phyloP scores from a whole-genome alignment of 2,888 invertebrate genomes.

The Thecocarcelia acutangulata region DNA sequence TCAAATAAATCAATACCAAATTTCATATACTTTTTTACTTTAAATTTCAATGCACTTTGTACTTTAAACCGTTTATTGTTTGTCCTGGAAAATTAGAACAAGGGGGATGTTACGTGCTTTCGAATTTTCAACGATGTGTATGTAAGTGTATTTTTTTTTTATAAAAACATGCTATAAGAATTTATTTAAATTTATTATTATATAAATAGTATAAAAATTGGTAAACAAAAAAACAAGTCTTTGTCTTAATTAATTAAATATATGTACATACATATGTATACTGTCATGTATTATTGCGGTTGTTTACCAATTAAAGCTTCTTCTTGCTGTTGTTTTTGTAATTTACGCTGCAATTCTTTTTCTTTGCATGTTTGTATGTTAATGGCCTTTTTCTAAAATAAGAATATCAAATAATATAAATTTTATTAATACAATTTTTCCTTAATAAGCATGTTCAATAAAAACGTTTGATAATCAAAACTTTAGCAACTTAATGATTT shows the following conservation, averaged over 20 bases:
- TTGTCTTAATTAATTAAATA: conserved; percentile 7
- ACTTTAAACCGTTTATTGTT: too few species aligned
- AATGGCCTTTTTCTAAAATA: conserved; percentile 79
- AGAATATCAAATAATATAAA: conserved; percentile 44
- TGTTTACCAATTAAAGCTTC: conserved; percentile 79
- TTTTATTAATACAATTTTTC: neutral
- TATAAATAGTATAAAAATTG: too few species aligned
- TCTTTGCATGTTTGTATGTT: conserved; percentile 79
- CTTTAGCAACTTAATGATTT: neutral
- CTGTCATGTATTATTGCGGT: conserved; percentile 55
- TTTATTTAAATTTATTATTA: too few species aligned
- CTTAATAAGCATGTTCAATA: conserved; percentile 20
- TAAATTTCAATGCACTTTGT: too few species aligned
- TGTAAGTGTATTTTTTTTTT: too few species aligned
- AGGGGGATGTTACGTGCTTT: too few species aligned
- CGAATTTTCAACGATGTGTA: too few species aligned
- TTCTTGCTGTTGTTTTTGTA: conserved; percentile 79
- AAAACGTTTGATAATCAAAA: neutral
- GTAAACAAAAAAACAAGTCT: conserved; percentile 2
- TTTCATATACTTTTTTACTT: too few species aligned
- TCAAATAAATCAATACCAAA: too few species aligned
- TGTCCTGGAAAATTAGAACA: too few species aligned
- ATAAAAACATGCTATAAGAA: too few species aligned
- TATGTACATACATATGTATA: conserved; percentile 4
- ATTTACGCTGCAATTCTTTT: conserved; percentile 78